Evolutionary conservation across 1,140 invertebrate species (phyloP), one percentile per base, ranked within the genome.

Genomic region (Zeugodacus cucurbitae): DNA sequence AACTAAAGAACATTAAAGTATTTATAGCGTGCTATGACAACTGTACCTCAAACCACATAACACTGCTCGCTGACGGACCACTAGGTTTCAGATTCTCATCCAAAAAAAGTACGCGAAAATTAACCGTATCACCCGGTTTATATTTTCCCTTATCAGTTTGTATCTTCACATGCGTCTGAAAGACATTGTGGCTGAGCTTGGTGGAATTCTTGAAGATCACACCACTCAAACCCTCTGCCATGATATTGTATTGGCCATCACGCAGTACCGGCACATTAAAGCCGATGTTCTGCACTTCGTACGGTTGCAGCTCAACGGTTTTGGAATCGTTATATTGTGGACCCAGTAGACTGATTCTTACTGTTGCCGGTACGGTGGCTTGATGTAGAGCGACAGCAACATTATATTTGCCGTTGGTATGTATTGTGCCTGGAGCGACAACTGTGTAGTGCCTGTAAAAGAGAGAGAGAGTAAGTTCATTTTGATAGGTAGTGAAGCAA

Each of bases 91-190:
- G 92, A 90, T 96, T 95, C 8, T 96, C 96, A 93, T 97, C 96
- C 54, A 98, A 93, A 48, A 97, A 95, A 86, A 99, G 94, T n/a
- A 97, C 96, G 89, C 98, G 95, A 91, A 98, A 99, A 91, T 96
- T 95, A 37, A 99, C 95, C 88, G 95, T 96, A 90, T 97, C 96
- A 26, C 97, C 96, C 1, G 98, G 98, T 92, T 98, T 97, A 93
- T 99, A 99, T 88, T 99, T 96, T 2, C 97, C 96, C 94, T 98
- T 98, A 93, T 99, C 98, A 0, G 98, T 99, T 93, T 99, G 98
- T 88, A 99, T 96, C 90, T 99, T 98, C 59, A 97, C 95, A 41
- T 92, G 90, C 5, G 90, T 88, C 54, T 90, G 96, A 90, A 96
- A 96, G 89, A 96, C 95, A 10, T 96, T 96, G 93, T 99, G 99